Evolutionary conservation across 2,113 vertebrate species (phyloP), one percentile per base, ranked within the genome.

Genomic region (Microtus montanus): DNA sequence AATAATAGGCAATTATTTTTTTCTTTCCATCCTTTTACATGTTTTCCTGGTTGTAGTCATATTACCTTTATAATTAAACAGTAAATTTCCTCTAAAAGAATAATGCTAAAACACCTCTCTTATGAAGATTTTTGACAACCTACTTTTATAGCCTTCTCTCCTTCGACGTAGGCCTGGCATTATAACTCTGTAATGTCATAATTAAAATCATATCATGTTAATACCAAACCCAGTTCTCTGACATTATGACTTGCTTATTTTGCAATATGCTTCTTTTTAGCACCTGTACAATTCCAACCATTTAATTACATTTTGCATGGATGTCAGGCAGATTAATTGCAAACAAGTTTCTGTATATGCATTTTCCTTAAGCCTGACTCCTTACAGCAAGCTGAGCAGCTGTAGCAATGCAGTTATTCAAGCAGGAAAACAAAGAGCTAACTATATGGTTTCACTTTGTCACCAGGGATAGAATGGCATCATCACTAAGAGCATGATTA

Each of bases 11-110:
- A 92, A 93, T 95, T 93, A 96, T 90, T 97, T 97, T 97, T 26
- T 94, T 92, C 71, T 97, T 96, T 88, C 92, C 54, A 95, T 33
- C 54, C 44, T 73, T 94, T 96, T 95, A 90, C 73, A 75, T 92
- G 89, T 88, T 96, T 96, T 74, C 93, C 90, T 82, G 88, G 85
- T 94, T 85, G 44, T 61, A 78, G 88, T 93, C 96, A 52, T 94
- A 96, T 96, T 93, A 90, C 66, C 82, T 95, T 97, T 94, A 96
- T 96, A 97, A 97, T 97, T 97, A 97, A 97, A 89, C 73, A 87
- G 95, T 96, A 95, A 94, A 95, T 97, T 96, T 91, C 54, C 28
- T 85, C 96, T 85, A 71, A 95, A 97, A 95, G n/a, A 96, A 35
- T 68, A 3, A 92, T 96, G 73, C 89, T 94, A 90, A 92, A 93